Conservation (phyloP, 2,888 invertebrate genomes). For the Notodromas monacha region DNA sequence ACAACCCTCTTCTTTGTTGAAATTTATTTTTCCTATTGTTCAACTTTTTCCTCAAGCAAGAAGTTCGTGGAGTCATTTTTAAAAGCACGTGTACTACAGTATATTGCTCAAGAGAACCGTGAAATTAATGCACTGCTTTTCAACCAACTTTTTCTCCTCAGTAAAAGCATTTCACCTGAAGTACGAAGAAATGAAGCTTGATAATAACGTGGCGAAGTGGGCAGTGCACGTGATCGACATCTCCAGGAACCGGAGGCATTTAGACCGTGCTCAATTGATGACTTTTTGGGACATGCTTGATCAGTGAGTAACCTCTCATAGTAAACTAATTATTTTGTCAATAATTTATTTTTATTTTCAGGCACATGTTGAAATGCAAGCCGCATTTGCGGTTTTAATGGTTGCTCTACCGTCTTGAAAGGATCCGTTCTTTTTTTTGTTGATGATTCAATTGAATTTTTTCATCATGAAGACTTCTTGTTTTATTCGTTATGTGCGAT, state of each 20-base stretch:
- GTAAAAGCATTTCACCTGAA: slow-evolving; percentile 89
- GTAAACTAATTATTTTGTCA: slow-evolving; percentile 4
- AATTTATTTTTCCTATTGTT: background rate
- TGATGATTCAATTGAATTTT: too few species aligned
- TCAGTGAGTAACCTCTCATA: slow-evolving; percentile 26
- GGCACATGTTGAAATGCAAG: slow-evolving; percentile 58
- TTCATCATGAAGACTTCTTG: slow-evolving; percentile 1
- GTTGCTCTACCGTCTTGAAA: background rate
- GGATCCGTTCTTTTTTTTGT: too few species aligned
- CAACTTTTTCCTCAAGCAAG: background rate
- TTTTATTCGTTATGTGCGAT: too few species aligned
- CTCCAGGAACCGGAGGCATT: slow-evolving; percentile 69
- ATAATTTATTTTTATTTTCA: slow-evolving; percentile 21
- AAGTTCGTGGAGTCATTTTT: too few species aligned
- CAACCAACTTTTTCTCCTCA: too few species aligned
- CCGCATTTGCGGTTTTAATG: slow-evolving; percentile 41
- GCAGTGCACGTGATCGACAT: slow-evolving; percentile 71
- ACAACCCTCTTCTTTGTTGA: background rate
- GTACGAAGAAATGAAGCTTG: slow-evolving; percentile 75
- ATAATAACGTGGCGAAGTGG: slow-evolving; percentile 84
- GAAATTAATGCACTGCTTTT: too few species aligned
- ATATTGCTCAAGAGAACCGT: too few species aligned
- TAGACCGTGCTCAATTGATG: slow-evolving; percentile 77
- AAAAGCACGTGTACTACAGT: too few species aligned
- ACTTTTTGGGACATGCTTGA: slow-evolving; percentile 91